Evolutionary conservation across 2,888 invertebrate genomes (phyloP).

Genomic region (Andrena bucephala): DNA sequence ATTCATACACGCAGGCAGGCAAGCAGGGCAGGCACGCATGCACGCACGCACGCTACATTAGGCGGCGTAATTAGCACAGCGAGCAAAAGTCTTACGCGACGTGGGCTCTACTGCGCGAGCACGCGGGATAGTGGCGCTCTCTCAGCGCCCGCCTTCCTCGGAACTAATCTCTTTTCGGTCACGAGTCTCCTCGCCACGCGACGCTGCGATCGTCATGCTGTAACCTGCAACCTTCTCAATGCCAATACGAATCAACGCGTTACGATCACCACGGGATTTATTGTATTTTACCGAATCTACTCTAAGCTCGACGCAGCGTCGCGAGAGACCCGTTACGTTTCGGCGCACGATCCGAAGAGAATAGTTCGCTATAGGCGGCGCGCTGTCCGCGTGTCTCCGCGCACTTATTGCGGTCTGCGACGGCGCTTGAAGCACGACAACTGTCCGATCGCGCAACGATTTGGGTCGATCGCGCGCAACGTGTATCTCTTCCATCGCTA

Average conservation of each 20-base stretch:
- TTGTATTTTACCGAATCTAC: no score
- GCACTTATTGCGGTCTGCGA: constrained; percentile 55
- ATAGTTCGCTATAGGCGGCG: constrained; percentile 17
- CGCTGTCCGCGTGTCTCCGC: constrained; percentile 47
- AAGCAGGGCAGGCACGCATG: constrained; percentile 57
- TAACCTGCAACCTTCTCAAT: not conserved
- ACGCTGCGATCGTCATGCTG: not conserved
- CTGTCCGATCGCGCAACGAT: constrained; percentile 67
- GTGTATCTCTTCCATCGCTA: constrained; percentile 50
- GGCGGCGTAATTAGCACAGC: constrained; percentile 79
- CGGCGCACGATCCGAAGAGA: constrained; percentile 1
- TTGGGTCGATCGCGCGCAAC: constrained; percentile 60
- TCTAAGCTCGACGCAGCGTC: no score
- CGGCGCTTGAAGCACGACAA: constrained; percentile 64
- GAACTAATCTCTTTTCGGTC: constrained; percentile 44
- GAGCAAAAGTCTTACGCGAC: constrained; percentile 76
- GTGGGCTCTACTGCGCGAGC: constrained; percentile 70
- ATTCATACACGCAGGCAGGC: constrained; percentile 57
- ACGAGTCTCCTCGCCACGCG: constrained; percentile 7
- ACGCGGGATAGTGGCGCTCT: constrained; percentile 58
- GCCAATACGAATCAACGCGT: not conserved
- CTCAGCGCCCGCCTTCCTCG: constrained; percentile 50
- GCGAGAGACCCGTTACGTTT: not conserved
- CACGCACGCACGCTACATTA: constrained; percentile 77
- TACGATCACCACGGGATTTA: not conserved